Base-by-base conservation (phyloP, 2,888 invertebrate species). In the Philaethria dido region DNA sequence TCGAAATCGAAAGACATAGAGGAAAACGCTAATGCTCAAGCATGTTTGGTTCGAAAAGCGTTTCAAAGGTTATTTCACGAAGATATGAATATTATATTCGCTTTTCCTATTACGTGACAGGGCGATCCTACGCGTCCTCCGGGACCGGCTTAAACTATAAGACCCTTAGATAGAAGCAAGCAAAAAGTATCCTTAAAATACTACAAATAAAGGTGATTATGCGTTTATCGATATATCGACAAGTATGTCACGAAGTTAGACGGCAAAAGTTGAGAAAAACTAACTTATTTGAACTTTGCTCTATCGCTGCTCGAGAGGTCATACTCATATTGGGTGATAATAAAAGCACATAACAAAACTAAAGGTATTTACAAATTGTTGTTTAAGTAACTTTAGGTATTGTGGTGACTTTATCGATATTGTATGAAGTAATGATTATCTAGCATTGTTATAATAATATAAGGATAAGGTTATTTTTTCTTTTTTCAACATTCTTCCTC, bases 41-140 rank as follows among this genome's bases (percentile, higher is more conserved):
- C 48, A 64, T 39, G 9, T 62, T 62, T 44, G 52, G 50, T 59
- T 64, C 59, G 29, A 20, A 59, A 59, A 50, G n/a, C 44, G 44
- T 59, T 60, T 55, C 63, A 48, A 69, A 67, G 63, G 62, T 61
- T 68, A 52, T 63, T 57, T 62, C 44, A 66, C 42, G 42, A 47
- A 64, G 52, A 66, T 68, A 71, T 68, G 69, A 71, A 71, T 69
- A 69, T 69, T 68, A 67, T 65, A 71, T 71, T 61, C 63, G 39
- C 45, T 54, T 39, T 42, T 64, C 57, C 45, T 69, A 64, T 68
- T 68, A 69, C 65, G 65, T 60, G 67, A 61, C 65, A 45, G 63
- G 57, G 47, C 54, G 52, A 69, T 67, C 64, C 57, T 57, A 47
- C 57, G 64, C 54, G 61, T 68, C 69, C 63, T 61, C 42, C 3